Conservation (phyloP, 2,888 invertebrate genomes). For the Zygogramma bicolorata region DNA sequence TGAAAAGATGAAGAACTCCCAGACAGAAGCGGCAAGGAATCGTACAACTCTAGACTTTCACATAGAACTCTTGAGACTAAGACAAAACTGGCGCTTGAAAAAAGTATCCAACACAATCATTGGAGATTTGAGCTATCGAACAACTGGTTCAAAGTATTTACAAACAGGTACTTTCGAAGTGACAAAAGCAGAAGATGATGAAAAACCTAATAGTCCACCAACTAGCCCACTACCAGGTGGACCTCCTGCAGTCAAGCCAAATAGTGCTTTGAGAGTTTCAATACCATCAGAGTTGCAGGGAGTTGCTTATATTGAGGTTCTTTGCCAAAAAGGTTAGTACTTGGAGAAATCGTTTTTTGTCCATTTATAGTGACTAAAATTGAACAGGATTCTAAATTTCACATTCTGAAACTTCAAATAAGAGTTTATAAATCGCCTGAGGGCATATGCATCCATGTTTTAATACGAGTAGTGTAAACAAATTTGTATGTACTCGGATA, state of each 20-base stretch:
- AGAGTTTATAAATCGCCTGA: too few relatives aligned
- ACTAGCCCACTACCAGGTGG: conserved; percentile 64
- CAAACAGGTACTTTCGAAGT: conserved; percentile 83
- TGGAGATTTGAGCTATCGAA: conserved; percentile 95
- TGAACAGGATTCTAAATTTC: too few relatives aligned
- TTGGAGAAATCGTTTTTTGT: too few relatives aligned
- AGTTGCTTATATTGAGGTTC: conserved; percentile 94
- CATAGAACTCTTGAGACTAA: conserved; percentile 85
- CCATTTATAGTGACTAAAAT: too few relatives aligned
- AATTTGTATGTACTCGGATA: too few relatives aligned
- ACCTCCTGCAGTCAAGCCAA: conserved; percentile 70
- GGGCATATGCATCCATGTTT: too few relatives aligned
- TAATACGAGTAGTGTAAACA: too few relatives aligned
- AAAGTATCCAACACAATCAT: conserved; percentile 96
- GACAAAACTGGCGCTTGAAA: conserved; percentile 96
- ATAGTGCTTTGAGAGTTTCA: conserved; percentile 87
- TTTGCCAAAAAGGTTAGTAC: conserved; percentile 87
- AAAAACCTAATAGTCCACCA: conserved; percentile 67
- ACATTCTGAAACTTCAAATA: too few relatives aligned
- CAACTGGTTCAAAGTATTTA: conserved; percentile 93
- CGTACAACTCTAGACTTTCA: conserved; percentile 91
- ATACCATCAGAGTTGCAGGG: conserved; percentile 96
- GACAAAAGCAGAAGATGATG: conserved; percentile 89
- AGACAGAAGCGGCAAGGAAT: conserved; percentile 83
- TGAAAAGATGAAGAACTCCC: conserved; percentile 85